Percentiles rank a stretch among this genome's conserved stretches.
These are phyloP conservation scores for Ornithoptera alexandrae DNA, from an alignment of 2,888 invertebrate genomes.

Conservation along the genomic window DNA sequence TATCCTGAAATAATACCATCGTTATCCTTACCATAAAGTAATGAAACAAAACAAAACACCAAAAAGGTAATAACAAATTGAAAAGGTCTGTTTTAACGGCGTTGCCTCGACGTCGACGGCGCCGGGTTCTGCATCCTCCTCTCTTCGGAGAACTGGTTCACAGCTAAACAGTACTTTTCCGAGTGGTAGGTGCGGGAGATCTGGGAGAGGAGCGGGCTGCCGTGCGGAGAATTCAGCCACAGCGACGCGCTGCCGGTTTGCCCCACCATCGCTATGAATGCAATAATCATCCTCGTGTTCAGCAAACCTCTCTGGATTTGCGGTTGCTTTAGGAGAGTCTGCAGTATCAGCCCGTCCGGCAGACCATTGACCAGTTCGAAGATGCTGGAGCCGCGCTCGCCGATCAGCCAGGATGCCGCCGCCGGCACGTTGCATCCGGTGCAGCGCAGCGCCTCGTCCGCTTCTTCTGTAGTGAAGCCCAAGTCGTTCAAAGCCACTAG, in stretches of 20 bases:
- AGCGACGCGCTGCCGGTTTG: constrained; percentile 67
- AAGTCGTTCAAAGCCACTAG: constrained; percentile 57
- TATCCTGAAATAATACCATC: too few species aligned
- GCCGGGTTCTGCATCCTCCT: constrained; percentile 37
- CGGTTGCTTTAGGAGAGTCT: constrained; percentile 65
- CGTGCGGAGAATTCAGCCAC: constrained; percentile 73
- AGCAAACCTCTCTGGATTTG: constrained; percentile 69
- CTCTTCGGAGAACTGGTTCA: constrained; percentile 70
- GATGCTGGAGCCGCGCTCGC: constrained; percentile 68
- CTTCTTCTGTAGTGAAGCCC: constrained; percentile 58
- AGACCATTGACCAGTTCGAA: constrained; percentile 67
- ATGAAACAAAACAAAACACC: constrained; percentile 7
- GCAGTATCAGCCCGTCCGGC: constrained; percentile 64
- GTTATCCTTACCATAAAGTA: neutral
- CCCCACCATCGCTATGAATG: constrained; percentile 73
- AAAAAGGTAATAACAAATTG: constrained; percentile 20
- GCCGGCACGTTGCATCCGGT: constrained; percentile 71
- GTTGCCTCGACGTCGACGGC: constrained; percentile 63
- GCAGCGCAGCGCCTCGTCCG: constrained; percentile 56
- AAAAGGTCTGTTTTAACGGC: constrained; percentile 38
- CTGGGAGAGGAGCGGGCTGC: constrained; percentile 67
- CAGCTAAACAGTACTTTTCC: constrained; percentile 72
- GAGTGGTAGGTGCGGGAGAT: constrained; percentile 74
- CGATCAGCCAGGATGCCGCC: constrained; percentile 68
- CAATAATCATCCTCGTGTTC: constrained; percentile 70